Conservation (phyloP, 2,888 invertebrate species). For the Scaptomyza cyrtandrae region DNA sequence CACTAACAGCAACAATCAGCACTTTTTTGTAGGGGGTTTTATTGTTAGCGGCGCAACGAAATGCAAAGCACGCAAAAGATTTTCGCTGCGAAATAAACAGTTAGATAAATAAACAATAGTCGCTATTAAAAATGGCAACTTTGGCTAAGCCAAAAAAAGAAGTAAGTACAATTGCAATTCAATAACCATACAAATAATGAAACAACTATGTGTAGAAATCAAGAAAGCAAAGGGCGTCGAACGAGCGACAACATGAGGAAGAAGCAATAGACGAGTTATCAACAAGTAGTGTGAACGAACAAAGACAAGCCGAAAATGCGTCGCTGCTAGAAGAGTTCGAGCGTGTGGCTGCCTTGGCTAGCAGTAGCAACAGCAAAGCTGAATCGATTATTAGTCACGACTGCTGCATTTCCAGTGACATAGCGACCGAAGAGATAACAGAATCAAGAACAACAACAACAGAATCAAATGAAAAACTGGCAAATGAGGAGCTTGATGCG, state of each 20-base stretch:
- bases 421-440: slow-evolving; percentile 18
- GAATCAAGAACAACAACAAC: background rate
- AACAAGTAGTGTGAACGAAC: slow-evolving; percentile 61
- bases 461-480: background rate
- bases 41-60: slow-evolving; percentile 41
- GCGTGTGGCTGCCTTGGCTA: slow-evolving; percentile 47
- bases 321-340: slow-evolving; percentile 63
- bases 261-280: slow-evolving; percentile 53
- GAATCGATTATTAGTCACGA: slow-evolving; percentile 71
- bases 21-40: slow-evolving; percentile 48
- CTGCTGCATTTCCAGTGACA: slow-evolving; percentile 69
- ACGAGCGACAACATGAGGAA: slow-evolving; percentile 42
- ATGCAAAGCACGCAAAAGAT: slow-evolving; percentile 33
- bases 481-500: background rate
- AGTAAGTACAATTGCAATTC: slow-evolving; percentile 60
- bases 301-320: slow-evolving; percentile 51
- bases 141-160: slow-evolving; percentile 82
- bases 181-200: background rate
- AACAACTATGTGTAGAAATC: slow-evolving; percentile 63
- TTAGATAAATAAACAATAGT: slow-evolving; percentile 5
- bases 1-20: slow-evolving; percentile 26
- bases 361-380: slow-evolving; percentile 42
- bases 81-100: background rate
- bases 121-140: slow-evolving; percentile 80
- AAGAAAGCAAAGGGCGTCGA: slow-evolving; percentile 38